Evolutionary conservation across 2,888 invertebrate genomes (phyloP), one percentile per base, ranked within the genome.

Genomic region (Stenotaenia linearis): DNA sequence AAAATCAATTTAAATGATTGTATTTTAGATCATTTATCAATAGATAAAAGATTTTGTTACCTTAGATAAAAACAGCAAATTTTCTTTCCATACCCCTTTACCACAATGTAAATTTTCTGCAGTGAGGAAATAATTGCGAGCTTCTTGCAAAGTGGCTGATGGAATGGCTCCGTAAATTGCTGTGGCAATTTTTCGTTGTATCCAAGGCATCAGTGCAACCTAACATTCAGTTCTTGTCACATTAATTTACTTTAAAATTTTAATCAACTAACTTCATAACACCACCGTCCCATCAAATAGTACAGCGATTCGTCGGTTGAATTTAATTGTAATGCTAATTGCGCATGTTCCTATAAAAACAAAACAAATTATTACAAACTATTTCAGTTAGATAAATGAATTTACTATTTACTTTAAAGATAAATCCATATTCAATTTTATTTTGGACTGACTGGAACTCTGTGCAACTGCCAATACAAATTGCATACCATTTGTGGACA

Each of bases 401-500:
- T 82, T 81, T 18, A 35, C 9, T 15, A 75, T 18, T 78, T 82
- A 87, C 87, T 84, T 91, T 91, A 84, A 92, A 92, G 25, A 87
- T 83, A 83, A 88, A 88, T 0, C 92, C 92, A 85, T 90, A 90
- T 82, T 88, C 85, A 77, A 93, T 91, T 86, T 90, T 91, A 61
- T 91, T 91, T 83, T 90, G 90, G 1, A 88, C 87, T 0, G 90
- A 86, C 79, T 90, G 88, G 84, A 88, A 90, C 79, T 91, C 90
- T 35, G 89, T 89, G 78, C 90, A 86, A 75, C 88, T 87, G 18
- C 92, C 92, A 76, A 92, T 84, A 15, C 91, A 88, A 76, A 92
- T 90, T 1, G 92, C 92, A 85, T 88, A 90, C 92, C 92, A 93
- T 86, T 92, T 93, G 85, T 92, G 91, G 18, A 90, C 89, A 83